Evolutionary conservation across 2,888 invertebrate species (phyloP), one percentile per base, ranked within the genome.

Genomic region (Erpobdella octoculata): DNA sequence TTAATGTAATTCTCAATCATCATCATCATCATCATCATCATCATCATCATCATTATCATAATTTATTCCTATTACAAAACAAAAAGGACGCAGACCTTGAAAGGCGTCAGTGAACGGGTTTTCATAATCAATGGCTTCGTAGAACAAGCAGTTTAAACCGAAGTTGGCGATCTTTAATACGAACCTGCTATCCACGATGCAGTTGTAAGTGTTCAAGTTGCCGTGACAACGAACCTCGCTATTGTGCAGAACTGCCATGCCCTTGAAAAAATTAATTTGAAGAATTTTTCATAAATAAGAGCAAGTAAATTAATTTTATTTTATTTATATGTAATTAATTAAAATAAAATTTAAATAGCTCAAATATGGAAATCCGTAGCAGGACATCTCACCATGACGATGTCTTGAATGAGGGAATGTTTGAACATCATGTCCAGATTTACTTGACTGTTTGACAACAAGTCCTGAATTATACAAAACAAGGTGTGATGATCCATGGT

Each of bases 81-180:
- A n/a, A n/a, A n/a, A n/a, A n/a, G n/a, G n/a, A n/a, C n/a, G n/a
- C n/a, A n/a, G n/a, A 53, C 53, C 53, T 53, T 53, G 53, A 53
- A 25, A 53, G 8, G n/a, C n/a, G n/a, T 53, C 28, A 15, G 53
- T 8, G 6, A 12, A 9, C 53, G 21, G 53, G 5, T 53, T 28
- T 53, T 53, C 53, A 53, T 9, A 2, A 25, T 62, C 62, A 9
- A n/a, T 18, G 21, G 28, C 28, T 33, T 18, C 46, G 31, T 68
- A 31, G 72, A 92, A 86, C 58, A 98, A 83, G 58, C 88, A 88
- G 79, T 92, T 90, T 0, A 98, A 85, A 0, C 98, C 98, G 79
- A 97, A 98, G 84, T 97, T 97, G 0, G 96, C 91, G 74, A 98
- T 91, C 86, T 96, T 96, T 69, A 97, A 85, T 0, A 95, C 96